Evolutionary conservation across 1,140 invertebrate genomes (phyloP), one percentile per base, ranked within the genome.

Genomic region (Ostrea denselamellosa): DNA sequence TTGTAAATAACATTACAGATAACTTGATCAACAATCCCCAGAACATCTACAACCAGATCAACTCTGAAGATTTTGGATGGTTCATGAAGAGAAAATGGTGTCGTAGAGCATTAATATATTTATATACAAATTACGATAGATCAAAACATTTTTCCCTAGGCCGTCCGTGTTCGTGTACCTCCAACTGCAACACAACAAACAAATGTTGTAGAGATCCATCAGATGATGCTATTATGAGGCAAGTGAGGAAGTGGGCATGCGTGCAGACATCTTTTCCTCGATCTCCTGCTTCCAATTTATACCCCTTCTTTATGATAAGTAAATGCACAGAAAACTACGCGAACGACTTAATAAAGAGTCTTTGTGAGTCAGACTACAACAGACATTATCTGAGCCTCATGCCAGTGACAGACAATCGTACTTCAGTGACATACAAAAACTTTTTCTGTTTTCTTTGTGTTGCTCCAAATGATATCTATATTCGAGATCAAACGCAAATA

Each of bases 381-480:
- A 9, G 28, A 28, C 22, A 77, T 17, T 77, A 77, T 28, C 68
- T 77, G 8, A 77, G 68, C 28, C 28, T 77, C 7, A 77, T 77
- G 12, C 68, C 68, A 34, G 25, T 77, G 22, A 77, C 68, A 28
- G 68, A 77, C 25, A 71, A 28, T 28, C 8, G 10, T 28, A 28
- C 68, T 5, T 77, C 5, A 12, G 22, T 77, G 10, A 77, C 68
- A 0, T 77, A 77, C 68, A 77, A 77, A 77, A 77, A 77, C 14
- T 77, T 34, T 34, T 77, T 77, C 14, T 77, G 68, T 34, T 77
- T 77, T 12, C 68, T 77, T 28, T 77, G 68, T 77, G 68, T 77
- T 77, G 3, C 12, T 28, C 68, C 68, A 4, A 28, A 77, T 34
- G 28, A 7, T 10, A 8, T 19, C 14, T 2, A 62, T 62, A 62